phyloP scores from a whole-genome alignment of 1,140 invertebrate species.

The Tetramorium simillimum region DNA sequence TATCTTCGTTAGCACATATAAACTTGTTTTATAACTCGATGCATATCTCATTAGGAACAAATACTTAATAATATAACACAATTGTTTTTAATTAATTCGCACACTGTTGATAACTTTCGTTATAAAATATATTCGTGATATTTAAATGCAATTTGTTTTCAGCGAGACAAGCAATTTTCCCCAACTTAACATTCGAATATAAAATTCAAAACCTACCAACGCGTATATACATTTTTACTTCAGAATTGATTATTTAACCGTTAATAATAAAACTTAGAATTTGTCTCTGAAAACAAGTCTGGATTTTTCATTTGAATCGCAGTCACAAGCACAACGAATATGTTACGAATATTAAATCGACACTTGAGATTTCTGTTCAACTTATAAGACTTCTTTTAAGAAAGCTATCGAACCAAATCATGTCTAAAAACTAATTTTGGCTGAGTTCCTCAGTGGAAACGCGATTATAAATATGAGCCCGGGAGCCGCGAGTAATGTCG shows the following conservation, averaged over 20 bases:
- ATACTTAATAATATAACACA: background rate
- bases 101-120: background rate
- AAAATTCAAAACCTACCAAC: background rate
- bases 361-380: background rate
- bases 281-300: background rate
- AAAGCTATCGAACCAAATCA: background rate
- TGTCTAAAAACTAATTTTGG: background rate
- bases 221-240: background rate
- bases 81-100: background rate
- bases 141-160: background rate
- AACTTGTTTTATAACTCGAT: slow-evolving; percentile 1
- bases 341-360: background rate
- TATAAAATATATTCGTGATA: background rate
- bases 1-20: background rate
- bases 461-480: background rate
- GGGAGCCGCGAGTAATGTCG: slow-evolving; percentile 50
- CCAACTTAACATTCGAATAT: background rate
- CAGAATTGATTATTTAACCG: background rate
- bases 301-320: background rate
- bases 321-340: background rate
- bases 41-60: background rate
- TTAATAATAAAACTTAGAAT: background rate
- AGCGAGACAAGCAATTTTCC: background rate
- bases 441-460: background rate
- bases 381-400: background rate